Evolutionary conservation across 2,797 vertebrate genomes (phyloP).

Genomic region (Notolepis coatsorum): DNA sequence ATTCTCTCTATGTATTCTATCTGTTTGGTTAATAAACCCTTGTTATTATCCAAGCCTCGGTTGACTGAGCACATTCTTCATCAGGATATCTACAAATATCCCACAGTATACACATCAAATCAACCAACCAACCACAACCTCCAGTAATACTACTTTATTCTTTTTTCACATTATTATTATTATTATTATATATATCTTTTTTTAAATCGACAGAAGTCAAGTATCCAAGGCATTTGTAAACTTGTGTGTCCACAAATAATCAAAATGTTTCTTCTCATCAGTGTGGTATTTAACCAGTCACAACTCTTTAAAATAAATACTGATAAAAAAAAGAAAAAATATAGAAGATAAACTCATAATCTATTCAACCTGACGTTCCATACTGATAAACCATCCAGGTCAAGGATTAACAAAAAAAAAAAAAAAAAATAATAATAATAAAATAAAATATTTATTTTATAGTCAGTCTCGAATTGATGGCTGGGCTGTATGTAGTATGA

Average conservation of each 20-base stretch:
- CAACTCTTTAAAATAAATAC: constrained; percentile 59
- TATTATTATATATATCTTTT: neutral
- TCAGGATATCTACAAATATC: too few species aligned
- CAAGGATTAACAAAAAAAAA: too few species aligned
- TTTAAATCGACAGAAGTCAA: constrained; percentile 85
- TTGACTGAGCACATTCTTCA: too few species aligned
- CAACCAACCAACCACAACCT: too few species aligned
- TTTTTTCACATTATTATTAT: constrained; percentile 44
- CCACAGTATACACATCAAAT: too few species aligned
- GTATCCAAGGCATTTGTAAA: constrained; percentile 84
- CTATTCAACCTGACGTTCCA: constrained; percentile 37
- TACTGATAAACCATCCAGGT: neutral
- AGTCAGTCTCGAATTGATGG: constrained; percentile 17
- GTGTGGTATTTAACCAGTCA: constrained; percentile 36
- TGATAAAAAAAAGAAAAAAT: constrained; percentile 22
- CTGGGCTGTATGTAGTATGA: constrained; percentile 5
- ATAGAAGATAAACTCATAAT: constrained; percentile 9
- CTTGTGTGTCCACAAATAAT: constrained; percentile 77
- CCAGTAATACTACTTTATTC: constrained; percentile 64
- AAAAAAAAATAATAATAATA: too few species aligned
- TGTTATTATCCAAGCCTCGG: too few species aligned
- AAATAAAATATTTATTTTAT: constrained; percentile 19
- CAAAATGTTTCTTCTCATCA: constrained; percentile 68
- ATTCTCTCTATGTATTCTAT: too few species aligned
- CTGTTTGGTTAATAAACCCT: too few species aligned